Percentiles rank a stretch among this genome's conserved stretches.
Evolutionary conservation across 2,888 invertebrate species (phyloP).

Genomic region (Caenorhabditis afra): DNA sequence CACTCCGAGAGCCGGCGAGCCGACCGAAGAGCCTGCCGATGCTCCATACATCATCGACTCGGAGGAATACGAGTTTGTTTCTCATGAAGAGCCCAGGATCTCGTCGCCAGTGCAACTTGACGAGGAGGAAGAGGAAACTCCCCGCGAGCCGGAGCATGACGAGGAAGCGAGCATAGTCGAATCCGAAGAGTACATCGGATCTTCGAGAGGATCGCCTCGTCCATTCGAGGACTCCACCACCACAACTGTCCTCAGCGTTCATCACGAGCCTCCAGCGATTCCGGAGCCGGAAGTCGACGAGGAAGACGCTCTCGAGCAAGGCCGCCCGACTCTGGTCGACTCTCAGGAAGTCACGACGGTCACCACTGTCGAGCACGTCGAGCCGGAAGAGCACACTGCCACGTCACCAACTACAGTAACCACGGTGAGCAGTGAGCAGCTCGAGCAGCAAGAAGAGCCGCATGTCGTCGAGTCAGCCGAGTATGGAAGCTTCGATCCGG

Average conservation of each 20-base stretch:
- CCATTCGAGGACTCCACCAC: slow-evolving; percentile 49
- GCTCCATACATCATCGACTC: slow-evolving; percentile 47
- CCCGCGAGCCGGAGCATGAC: slow-evolving; percentile 14
- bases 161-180: slow-evolving; percentile 30
- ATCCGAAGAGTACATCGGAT: slow-evolving; percentile 27
- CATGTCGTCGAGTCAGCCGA: slow-evolving; percentile 27
- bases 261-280: slow-evolving; percentile 52
- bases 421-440: slow-evolving; percentile 28
- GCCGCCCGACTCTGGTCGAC: slow-evolving; percentile 18
- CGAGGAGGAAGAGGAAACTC: slow-evolving; percentile 4
- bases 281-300: slow-evolving; percentile 48
- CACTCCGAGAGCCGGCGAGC: slow-evolving; percentile 5
- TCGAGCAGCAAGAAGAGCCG: slow-evolving; percentile 17
- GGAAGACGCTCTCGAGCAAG: slow-evolving; percentile 34
- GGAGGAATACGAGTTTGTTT: slow-evolving; percentile 27
- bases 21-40: slow-evolving; percentile 13
- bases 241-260: slow-evolving; percentile 49
- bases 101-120: slow-evolving; percentile 28
- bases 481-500: slow-evolving; percentile 10
- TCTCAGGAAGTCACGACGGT: slow-evolving; percentile 32
- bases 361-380: slow-evolving; percentile 30
- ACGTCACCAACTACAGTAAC: slow-evolving; percentile 18
- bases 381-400: slow-evolving; percentile 14
- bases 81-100: slow-evolving; percentile 32
- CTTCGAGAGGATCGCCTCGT: slow-evolving; percentile 17